These are phyloP conservation scores for Prolemur simus DNA, from an alignment of 2,113 vertebrate genomes.

Conservation along the genomic window DNA sequence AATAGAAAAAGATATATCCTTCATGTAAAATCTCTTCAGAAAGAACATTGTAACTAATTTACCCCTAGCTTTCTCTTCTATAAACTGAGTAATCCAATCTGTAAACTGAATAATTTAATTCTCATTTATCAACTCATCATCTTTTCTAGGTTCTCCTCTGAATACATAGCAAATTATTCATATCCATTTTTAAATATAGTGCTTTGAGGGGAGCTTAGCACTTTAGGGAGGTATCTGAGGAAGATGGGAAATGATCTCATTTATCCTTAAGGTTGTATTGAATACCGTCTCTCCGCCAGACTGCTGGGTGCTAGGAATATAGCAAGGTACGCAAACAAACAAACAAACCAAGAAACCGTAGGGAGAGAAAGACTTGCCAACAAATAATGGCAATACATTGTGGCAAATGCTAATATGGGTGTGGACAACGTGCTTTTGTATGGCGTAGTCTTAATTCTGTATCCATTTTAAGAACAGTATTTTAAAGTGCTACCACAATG, in stretches of 20 bases:
- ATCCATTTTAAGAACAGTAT: neutral
- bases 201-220: neutral
- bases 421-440: neutral
- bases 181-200: slow-evolving; percentile 6
- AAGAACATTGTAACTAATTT: neutral
- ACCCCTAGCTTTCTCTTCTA: neutral
- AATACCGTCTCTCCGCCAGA: neutral
- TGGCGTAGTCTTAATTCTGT: neutral
- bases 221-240: neutral
- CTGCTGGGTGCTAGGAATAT: neutral
- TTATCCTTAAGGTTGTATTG: neutral
- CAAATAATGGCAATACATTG: neutral
- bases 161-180: slow-evolving; percentile 27
- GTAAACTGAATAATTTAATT: slow-evolving; percentile 15
- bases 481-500: neutral
- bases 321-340: neutral
- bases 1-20: neutral
- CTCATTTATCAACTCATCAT: neutral
- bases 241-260: slow-evolving; percentile 3
- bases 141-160: neutral
- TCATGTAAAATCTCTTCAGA: slow-evolving; percentile 28
- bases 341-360: neutral
- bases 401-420: neutral
- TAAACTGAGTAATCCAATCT: neutral
- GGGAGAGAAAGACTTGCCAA: neutral